These are phyloP conservation scores for Octonoba sinensis DNA, from an alignment of 2,888 invertebrate species.

Conservation along the genomic window DNA sequence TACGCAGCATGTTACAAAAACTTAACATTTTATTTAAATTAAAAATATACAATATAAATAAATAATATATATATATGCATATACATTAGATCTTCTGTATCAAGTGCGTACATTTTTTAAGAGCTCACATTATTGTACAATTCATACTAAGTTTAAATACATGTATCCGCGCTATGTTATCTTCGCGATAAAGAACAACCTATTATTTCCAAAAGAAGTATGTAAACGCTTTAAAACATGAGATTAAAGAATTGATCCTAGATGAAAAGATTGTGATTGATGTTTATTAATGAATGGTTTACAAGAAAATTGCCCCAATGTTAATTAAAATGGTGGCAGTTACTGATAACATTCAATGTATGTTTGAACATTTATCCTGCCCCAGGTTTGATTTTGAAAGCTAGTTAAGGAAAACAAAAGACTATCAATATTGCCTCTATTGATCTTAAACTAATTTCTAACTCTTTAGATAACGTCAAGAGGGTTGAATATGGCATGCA, in stretches of 20 bases:
- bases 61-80: no score
- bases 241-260: constrained; percentile 14
- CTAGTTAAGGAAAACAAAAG: constrained; percentile 39
- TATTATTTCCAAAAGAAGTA: no score
- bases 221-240: no score
- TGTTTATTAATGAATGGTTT: constrained; percentile 37
- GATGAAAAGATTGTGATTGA: constrained; percentile 25
- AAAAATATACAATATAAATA: no score
- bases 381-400: constrained; percentile 22
- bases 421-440: constrained; percentile 1
- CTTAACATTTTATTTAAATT: no score
- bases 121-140: no score
- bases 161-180: no score
- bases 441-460: constrained; percentile 33
- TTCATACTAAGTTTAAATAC: no score
- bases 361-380: constrained; percentile 23
- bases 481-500: constrained; percentile 29
- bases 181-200: no score
- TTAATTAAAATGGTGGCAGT: constrained; percentile 24
- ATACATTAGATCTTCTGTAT: no score
- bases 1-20: no score
- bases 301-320: constrained; percentile 7
- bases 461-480: constrained; percentile 37
- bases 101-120: no score
- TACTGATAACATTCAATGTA: constrained; percentile 13